Evolutionary conservation across 2,888 invertebrate genomes (phyloP).

Genomic region (Cephus pygmeus): DNA sequence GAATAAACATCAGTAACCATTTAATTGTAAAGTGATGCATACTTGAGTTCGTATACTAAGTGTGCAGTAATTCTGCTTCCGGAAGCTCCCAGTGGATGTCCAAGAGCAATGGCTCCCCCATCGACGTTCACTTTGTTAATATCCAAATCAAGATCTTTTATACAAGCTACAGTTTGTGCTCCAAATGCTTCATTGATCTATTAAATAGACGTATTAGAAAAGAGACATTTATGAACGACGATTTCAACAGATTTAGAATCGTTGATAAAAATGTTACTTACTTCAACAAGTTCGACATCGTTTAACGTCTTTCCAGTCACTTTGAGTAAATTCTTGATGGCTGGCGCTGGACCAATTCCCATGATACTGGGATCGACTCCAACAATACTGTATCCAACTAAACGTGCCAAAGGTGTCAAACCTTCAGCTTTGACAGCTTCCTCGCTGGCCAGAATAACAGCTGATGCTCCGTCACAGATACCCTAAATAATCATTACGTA

Average conservation of each 20-base stretch:
- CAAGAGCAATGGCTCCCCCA: constrained; percentile 96
- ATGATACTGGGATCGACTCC: constrained; percentile 98
- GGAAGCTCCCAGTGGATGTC: constrained; percentile 97
- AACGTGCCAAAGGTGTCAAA: constrained; percentile 89
- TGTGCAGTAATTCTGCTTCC: constrained; percentile 93
- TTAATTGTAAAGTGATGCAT: constrained; percentile 17
- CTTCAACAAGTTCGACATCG: constrained; percentile 94
- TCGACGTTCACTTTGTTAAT: constrained; percentile 90
- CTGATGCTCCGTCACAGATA: constrained; percentile 96
- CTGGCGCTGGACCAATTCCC: constrained; percentile 97
- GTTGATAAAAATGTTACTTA: constrained; percentile 57
- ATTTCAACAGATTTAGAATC: background rate
- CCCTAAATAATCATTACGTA: constrained; percentile 73
- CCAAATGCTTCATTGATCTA: constrained; percentile 99
- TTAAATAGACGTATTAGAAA: too few relatives aligned
- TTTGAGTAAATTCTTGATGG: constrained; percentile 88
- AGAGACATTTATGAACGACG: too few relatives aligned
- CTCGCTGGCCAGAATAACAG: constrained; percentile 91
- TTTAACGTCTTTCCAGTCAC: constrained; percentile 81
- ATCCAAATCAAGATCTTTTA: constrained; percentile 88
- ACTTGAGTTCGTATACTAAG: constrained; percentile 92
- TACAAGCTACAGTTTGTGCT: constrained; percentile 93
- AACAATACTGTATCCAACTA: constrained; percentile 91
- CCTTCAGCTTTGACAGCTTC: constrained; percentile 83
- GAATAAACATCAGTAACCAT: too few relatives aligned